Conservation (phyloP, 2,797 vertebrate genomes). For the Tragopan temminckii region DNA sequence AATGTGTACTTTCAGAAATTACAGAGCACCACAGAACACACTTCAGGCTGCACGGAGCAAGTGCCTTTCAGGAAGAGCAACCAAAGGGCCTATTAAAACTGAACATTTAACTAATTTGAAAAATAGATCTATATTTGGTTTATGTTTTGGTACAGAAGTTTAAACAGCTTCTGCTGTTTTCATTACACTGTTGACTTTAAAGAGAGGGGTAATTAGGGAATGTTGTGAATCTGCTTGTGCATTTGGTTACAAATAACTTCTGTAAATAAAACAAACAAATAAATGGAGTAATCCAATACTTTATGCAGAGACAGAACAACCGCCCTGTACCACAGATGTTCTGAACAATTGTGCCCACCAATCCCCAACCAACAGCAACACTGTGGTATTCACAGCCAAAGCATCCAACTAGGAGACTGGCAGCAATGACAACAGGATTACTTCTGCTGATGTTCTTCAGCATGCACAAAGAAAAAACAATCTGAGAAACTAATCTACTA, state of each 20-base stretch:
- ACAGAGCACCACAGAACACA: not conserved
- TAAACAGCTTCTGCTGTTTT: conserved; percentile 22
- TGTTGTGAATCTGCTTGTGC: not conserved
- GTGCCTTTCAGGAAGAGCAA: not conserved
- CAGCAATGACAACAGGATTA: not conserved
- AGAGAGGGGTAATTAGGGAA: not conserved
- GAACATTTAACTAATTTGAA: conserved; percentile 29
- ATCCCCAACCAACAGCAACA: not conserved
- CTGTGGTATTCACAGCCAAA: not conserved
- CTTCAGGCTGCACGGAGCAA: not conserved
- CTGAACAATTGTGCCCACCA: not conserved
- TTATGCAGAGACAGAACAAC: not conserved
- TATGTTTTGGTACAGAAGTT: not conserved
- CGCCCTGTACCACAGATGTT: not conserved
- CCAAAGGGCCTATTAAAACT: conserved; percentile 15
- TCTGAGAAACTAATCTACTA: not conserved
- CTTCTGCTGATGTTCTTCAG: not conserved
- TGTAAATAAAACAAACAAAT: not conserved
- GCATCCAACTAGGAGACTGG: not conserved
- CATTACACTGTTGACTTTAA: not conserved
- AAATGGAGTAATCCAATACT: not conserved
- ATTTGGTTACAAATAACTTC: conserved; percentile 5
- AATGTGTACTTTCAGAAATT: conserved; percentile 23
- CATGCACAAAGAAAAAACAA: not conserved
- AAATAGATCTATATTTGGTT: not conserved